These are phyloP conservation scores for Leptopterna dolabrata DNA, from an alignment of 2,888 invertebrate genomes.

Conservation along the genomic window DNA sequence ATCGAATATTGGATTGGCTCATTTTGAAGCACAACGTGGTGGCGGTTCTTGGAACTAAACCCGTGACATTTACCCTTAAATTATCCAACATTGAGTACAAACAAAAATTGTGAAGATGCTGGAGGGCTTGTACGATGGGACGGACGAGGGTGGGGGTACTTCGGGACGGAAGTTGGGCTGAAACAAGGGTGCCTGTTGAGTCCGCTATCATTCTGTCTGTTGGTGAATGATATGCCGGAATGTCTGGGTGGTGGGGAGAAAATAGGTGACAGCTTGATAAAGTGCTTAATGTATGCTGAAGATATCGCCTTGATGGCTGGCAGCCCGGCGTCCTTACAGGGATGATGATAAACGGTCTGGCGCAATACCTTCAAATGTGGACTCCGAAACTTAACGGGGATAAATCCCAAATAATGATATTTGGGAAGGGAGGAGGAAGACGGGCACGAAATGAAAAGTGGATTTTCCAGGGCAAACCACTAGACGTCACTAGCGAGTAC, in stretches of 20 bases:
- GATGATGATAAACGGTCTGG: constrained; percentile 57
- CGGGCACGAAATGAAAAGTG: background rate
- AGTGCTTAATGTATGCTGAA: constrained; percentile 59
- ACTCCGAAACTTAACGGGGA: constrained; percentile 58
- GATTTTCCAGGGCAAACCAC: background rate
- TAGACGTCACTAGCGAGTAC: background rate
- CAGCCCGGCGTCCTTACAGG: constrained; percentile 49
- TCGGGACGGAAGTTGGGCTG: background rate
- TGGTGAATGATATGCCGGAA: constrained; percentile 11
- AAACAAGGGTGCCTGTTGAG: constrained; percentile 23
- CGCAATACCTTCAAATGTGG: constrained; percentile 56
- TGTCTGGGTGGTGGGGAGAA: constrained; percentile 9
- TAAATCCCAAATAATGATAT: constrained; percentile 59
- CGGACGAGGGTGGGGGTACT: background rate
- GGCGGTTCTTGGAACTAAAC: too few relatives aligned
- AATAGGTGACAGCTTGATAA: constrained; percentile 50
- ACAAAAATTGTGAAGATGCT: background rate
- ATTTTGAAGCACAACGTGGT: too few relatives aligned
- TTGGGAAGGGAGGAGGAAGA: constrained; percentile 46
- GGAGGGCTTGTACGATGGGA: background rate
- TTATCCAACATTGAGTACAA: too few relatives aligned
- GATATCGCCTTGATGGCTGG: constrained; percentile 57
- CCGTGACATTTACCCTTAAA: too few relatives aligned
- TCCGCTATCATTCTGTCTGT: background rate
- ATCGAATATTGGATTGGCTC: too few relatives aligned